Conservation (phyloP, 2,113 vertebrate species). For the Chamaea fasciata region DNA sequence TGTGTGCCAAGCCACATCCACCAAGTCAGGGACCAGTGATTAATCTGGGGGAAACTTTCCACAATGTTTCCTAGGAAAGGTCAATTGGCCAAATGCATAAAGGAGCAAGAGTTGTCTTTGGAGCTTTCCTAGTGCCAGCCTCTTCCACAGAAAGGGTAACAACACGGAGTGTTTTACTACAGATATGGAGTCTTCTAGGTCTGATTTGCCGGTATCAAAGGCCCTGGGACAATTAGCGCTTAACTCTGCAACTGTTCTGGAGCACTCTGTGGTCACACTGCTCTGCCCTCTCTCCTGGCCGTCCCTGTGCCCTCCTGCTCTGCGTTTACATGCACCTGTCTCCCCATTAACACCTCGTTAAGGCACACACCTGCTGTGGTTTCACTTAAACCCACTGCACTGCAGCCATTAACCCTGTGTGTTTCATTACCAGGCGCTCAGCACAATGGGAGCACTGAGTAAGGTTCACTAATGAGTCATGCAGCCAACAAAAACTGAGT, state of each 20-base stretch:
- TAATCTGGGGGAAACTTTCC: background rate
- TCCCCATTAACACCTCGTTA: conserved; percentile 63
- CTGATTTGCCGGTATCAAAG: background rate
- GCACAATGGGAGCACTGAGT: conserved; percentile 49
- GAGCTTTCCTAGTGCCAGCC: background rate
- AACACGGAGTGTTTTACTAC: background rate
- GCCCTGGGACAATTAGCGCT: background rate
- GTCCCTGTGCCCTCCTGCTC: background rate
- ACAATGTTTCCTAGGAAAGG: background rate
- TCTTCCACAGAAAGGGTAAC: background rate
- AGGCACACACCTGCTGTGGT: conserved; percentile 61
- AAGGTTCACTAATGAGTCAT: conserved; percentile 30
- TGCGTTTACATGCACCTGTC: conserved; percentile 59
- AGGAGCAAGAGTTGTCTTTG: background rate
- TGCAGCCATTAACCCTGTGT: conserved; percentile 7
- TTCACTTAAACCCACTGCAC: conserved; percentile 41
- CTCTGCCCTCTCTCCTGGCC: background rate
- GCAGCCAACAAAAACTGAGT: conserved; percentile 17
- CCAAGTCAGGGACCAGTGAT: background rate
- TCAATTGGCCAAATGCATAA: background rate
- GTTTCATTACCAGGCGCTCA: conserved; percentile 34
- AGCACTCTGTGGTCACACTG: background rate
- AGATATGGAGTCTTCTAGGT: background rate
- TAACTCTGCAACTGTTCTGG: background rate
- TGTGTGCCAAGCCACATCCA: background rate